A percentile compares a stretch with the other conserved stretches of the same genome.
Conservation (phyloP, 2,113 vertebrate species). For the Todiramphus chloris region DNA sequence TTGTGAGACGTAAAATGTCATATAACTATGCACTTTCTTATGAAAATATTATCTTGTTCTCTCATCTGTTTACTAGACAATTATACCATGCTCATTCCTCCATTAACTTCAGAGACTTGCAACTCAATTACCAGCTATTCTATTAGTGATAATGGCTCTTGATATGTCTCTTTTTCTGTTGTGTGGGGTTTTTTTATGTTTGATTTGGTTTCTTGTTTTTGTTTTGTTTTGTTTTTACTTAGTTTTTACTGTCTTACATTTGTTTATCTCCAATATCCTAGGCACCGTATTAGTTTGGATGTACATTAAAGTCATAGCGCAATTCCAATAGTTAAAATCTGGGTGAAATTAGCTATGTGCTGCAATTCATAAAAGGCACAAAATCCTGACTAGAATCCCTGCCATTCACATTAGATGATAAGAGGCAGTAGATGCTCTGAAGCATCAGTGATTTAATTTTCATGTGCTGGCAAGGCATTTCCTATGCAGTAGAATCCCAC, state of each 20-base stretch:
- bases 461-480: neutral
- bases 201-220: no score
- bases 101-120: neutral
- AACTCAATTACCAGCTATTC: accelerated
- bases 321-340: neutral
- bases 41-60: neutral
- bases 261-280: neutral
- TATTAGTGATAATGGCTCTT: neutral
- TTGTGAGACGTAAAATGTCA: neutral
- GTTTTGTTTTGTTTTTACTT: neutral
- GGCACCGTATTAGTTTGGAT: neutral
- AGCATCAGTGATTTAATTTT: neutral
- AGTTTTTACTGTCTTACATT: neutral
- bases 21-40: neutral
- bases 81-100: neutral
- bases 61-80: neutral
- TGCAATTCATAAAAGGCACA: neutral
- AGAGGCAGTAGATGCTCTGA: neutral
- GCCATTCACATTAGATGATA: neutral
- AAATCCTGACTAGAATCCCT: neutral
- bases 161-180: neutral
- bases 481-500: neutral
- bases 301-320: neutral
- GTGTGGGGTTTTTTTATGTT: no score
- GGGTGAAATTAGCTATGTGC: neutral